Conservation (phyloP, 2,888 invertebrate genomes). For the Encarsia formosa region DNA sequence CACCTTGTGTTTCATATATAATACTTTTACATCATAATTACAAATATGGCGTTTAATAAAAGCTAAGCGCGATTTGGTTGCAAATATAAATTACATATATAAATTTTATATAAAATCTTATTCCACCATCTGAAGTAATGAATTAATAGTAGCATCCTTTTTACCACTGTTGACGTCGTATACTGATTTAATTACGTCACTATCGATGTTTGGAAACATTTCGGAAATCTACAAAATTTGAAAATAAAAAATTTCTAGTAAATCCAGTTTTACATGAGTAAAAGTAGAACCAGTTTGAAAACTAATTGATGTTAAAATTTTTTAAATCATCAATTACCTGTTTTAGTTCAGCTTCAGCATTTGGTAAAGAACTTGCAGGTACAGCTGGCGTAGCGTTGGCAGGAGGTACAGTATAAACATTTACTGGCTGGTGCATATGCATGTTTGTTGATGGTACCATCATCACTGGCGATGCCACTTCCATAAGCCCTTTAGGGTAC, state of each 20-base stretch:
- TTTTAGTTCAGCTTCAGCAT: constrained; percentile 60
- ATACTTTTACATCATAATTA: constrained; percentile 39
- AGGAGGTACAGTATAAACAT: constrained; percentile 55
- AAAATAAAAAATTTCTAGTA: constrained; percentile 2
- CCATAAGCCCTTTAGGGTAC: constrained; percentile 31
- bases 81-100: constrained; percentile 6
- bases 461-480: constrained; percentile 60
- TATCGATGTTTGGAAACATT: constrained; percentile 95
- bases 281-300: constrained; percentile 12
- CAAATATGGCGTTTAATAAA: constrained; percentile 39
- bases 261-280: too few species aligned
- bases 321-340: constrained; percentile 57
- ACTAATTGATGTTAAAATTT: constrained; percentile 4
- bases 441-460: constrained; percentile 62
- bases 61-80: constrained; percentile 20
- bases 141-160: constrained; percentile 87
- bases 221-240: constrained; percentile 72
- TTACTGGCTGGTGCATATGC: constrained; percentile 50
- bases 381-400: constrained; percentile 44
- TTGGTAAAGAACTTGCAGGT: constrained; percentile 42
- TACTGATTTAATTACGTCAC: constrained; percentile 86
- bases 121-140: constrained; percentile 82
- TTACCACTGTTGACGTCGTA: constrained; percentile 85
- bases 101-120: constrained; percentile 48
- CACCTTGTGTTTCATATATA: constrained; percentile 32